Conservation (phyloP, 2,797 vertebrate genomes). For the Pyrocephalus nanus region DNA sequence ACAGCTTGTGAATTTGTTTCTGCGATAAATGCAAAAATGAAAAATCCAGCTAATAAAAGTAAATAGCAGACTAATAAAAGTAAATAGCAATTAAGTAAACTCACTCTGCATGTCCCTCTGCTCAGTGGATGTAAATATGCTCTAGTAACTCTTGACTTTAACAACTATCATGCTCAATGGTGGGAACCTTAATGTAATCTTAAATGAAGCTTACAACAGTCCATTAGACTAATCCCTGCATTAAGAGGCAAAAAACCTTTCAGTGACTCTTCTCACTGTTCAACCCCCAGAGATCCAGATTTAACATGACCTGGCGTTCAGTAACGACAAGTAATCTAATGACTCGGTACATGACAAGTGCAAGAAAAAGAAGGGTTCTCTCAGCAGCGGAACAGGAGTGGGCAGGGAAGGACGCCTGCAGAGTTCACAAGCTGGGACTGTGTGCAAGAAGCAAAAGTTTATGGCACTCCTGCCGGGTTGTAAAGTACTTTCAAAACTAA, state of each 20-base stretch:
- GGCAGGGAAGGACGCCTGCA: background rate
- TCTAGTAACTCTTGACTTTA: background rate
- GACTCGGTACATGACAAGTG: background rate
- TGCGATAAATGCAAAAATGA: background rate
- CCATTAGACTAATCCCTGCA: background rate
- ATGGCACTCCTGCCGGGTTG: background rate
- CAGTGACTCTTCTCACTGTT: background rate
- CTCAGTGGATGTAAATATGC: background rate
- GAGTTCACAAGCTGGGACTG: background rate
- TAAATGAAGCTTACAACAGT: background rate
- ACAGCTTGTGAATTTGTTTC: background rate
- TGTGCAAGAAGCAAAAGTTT: background rate
- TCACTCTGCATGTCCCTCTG: background rate
- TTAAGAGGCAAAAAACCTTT: background rate
- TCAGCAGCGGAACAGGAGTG: background rate
- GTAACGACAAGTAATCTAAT: background rate
- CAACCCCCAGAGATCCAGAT: background rate
- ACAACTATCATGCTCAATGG: background rate
- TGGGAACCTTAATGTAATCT: background rate
- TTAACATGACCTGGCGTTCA: background rate
- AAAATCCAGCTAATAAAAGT: background rate
- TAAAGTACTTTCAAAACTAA: background rate
- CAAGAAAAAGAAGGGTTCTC: background rate
- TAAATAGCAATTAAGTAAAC: background rate
- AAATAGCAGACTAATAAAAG: background rate